phyloP scores from a whole-genome alignment of 2,797 vertebrate species.

The Liasis olivaceus region DNA sequence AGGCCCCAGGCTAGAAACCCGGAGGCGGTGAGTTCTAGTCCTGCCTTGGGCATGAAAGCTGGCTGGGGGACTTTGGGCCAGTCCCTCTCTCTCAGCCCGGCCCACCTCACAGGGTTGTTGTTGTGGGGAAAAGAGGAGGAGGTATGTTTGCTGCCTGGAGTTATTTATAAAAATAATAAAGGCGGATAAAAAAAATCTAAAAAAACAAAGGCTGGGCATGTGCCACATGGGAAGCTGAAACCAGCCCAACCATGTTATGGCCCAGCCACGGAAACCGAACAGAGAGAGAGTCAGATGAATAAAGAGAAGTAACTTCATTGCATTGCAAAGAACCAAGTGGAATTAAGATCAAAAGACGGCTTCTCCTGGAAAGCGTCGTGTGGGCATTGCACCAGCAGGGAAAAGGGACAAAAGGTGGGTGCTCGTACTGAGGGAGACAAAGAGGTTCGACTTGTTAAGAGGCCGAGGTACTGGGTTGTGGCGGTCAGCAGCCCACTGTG shows the following conservation, averaged over 20 bases:
- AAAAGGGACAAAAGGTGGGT: not conserved
- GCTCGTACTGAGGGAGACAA: not conserved
- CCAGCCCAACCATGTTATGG: not conserved
- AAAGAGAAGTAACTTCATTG: not conserved
- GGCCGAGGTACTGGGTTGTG: not conserved
- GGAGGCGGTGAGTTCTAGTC: no score
- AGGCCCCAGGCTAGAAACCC: no score
- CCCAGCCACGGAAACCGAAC: not conserved
- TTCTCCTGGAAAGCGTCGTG: not conserved
- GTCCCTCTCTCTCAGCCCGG: no score
- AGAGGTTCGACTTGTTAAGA: not conserved
- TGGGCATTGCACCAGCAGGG: not conserved
- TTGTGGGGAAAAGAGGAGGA: no score
- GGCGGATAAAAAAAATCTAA: no score
- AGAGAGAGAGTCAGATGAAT: not conserved
- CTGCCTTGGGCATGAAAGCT: no score
- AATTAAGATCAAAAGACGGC: not conserved
- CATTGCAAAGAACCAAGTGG: not conserved
- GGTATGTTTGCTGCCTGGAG: no score
- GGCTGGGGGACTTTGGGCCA: no score
- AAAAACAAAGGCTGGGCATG: not conserved
- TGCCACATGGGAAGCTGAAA: not conserved
- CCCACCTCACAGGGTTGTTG: no score
- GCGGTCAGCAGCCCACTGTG: not conserved
- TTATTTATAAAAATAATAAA: no score